phyloP scores from a whole-genome alignment of 2,113 vertebrate species.

The Beaufortia kweichowensis region DNA sequence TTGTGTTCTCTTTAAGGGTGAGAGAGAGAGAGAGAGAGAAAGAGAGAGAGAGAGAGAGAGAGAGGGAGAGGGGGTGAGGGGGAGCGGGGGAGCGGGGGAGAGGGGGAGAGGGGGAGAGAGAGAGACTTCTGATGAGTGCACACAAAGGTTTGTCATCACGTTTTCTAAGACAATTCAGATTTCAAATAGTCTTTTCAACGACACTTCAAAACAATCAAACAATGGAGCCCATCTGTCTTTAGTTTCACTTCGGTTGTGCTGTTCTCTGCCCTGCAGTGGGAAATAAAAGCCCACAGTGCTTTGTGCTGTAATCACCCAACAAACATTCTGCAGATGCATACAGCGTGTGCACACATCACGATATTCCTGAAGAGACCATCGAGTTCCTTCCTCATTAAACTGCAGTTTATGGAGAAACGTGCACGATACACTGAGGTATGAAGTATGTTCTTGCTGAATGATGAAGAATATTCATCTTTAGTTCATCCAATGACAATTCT shows the following conservation, averaged over 20 bases:
- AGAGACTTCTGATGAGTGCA: neutral
- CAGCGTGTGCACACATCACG: neutral
- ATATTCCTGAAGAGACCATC: neutral
- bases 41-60: neutral
- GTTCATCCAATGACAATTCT: neutral
- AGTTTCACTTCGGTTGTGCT: neutral
- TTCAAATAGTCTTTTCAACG: conserved; percentile 24
- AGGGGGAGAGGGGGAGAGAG: neutral
- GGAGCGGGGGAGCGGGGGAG: neutral
- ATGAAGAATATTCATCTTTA: neutral
- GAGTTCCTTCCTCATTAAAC: neutral
- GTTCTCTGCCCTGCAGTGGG: neutral
- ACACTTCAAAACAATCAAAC: conserved; percentile 39
- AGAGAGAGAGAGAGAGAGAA: neutral
- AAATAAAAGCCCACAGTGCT: conserved; percentile 9
- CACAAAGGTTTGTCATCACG: conserved; percentile 21
- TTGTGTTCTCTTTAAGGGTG: neutral
- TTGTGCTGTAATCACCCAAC: neutral
- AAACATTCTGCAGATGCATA: conserved; percentile 4
- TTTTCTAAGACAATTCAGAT: conserved; percentile 28
- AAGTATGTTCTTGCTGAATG: neutral
- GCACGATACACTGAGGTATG: neutral
- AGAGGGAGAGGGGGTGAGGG: neutral
- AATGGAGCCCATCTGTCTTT: conserved; percentile 19
- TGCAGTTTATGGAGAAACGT: neutral